Conservation (phyloP, 2,888 invertebrate genomes). For the Temnothorax unifasciatus region DNA sequence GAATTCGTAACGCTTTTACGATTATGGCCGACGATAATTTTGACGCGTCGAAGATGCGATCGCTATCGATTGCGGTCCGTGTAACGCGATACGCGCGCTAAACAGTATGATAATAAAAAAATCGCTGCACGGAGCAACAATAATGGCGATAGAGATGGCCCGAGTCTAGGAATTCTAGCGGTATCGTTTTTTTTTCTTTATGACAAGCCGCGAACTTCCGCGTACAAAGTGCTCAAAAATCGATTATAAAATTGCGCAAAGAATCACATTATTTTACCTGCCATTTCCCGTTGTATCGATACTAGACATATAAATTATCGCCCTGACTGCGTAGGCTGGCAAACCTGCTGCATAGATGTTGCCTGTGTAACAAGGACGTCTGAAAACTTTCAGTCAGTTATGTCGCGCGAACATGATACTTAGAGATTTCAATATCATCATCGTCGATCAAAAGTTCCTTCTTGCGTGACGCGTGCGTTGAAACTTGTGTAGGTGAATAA, state of each 20-base stretch:
- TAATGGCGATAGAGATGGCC: constrained; percentile 6
- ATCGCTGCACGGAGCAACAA: background rate
- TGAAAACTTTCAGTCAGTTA: constrained; percentile 29
- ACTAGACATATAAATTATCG: constrained; percentile 29
- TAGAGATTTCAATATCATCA: constrained; percentile 34
- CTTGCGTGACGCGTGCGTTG: constrained; percentile 53
- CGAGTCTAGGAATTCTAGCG: constrained; percentile 17
- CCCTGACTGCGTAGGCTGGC: constrained; percentile 9
- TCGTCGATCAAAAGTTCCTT: constrained; percentile 15
- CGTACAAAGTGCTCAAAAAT: background rate
- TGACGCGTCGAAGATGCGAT: constrained; percentile 24
- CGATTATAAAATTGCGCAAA: constrained; percentile 14
- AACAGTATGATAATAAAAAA: constrained; percentile 17
- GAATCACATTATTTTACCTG: constrained; percentile 3
- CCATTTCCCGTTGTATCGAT: constrained; percentile 11
- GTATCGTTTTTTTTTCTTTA: background rate
- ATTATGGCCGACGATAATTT: background rate
- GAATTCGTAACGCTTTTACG: constrained; percentile 44
- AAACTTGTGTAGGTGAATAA: constrained; percentile 46
- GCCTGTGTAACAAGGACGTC: constrained; percentile 21
- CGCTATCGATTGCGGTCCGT: constrained; percentile 13
- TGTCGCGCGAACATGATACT: constrained; percentile 14
- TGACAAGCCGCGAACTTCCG: background rate
- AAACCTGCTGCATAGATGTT: constrained; percentile 30
- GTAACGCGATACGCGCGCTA: constrained; percentile 24